Base-by-base conservation (phyloP, 2,113 vertebrate genomes). In the Chlorocebus sabaeus region DNA sequence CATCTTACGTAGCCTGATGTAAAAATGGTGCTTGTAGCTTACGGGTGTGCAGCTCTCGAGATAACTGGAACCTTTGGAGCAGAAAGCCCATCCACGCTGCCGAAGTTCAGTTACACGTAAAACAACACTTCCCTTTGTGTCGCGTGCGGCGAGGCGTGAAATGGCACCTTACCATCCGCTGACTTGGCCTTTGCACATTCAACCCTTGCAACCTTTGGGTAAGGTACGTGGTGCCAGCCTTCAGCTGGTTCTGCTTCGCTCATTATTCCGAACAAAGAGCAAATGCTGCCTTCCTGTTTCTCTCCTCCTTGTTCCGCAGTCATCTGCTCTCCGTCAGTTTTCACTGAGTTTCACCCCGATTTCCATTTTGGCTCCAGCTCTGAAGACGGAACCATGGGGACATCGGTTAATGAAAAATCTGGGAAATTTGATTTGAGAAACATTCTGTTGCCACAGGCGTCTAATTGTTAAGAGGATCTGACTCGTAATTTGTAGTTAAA, bases 151-250 rank as follows among this genome's bases (percentile, higher is more conserved):
- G 91, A 97, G 92, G 89, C 82, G 0, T 98, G 94, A 98, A 98
- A 98, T 96, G 83, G 95, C 84, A 94, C 97, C 96, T 98, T 93
- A 96, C 92, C 95, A 59, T 57, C 78, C 88, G 94, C 96, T 96
- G 83, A 83, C 59, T 11, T 3, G 59, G 82, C 68, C 95, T 97
- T 97, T 96, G 93, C 97, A 96, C 35, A 43, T 5, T 23, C 52
- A 14, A 40, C 52, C 35, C 81, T 90, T 30, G 1, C n/a, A 52
- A 8, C 76, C 1, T 61, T 82, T 35, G 89, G 89, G 68, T 40
- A 86, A 96, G 95, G 95, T 96, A 57, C 32, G 0, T 0, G 9
- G 52, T 82, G 76, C 94, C 92, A 88, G 95, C 52, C 85, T 45
- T 93, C 95, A 85, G 87, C 96, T 95, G 88, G 81, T 86, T 97